Evolutionary conservation across 2,888 invertebrate species (phyloP).

Genomic region (Euproctis similis): DNA sequence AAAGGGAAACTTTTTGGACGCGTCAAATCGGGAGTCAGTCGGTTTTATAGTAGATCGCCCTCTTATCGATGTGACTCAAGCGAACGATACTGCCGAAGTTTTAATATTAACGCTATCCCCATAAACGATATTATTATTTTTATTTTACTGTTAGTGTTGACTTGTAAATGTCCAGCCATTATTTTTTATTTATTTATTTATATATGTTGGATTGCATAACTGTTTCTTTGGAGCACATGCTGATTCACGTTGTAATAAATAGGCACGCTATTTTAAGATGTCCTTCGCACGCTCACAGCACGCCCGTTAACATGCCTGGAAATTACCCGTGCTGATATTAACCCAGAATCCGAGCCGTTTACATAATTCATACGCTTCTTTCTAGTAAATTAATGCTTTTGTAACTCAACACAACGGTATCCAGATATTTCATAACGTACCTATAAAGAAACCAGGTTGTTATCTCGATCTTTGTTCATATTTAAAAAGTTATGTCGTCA

Average conservation of each 20-base stretch:
- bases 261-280: constrained; percentile 62
- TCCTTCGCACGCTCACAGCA: constrained; percentile 63
- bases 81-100: constrained; percentile 33
- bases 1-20: constrained; percentile 37
- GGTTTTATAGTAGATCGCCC: constrained; percentile 31
- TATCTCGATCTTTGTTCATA: constrained; percentile 13
- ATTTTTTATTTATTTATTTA: constrained; percentile 31
- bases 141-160: constrained; percentile 29
- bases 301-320: constrained; percentile 55
- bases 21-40: constrained; percentile 43
- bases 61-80: constrained; percentile 31
- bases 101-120: constrained; percentile 36
- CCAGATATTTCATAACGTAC: constrained; percentile 9
- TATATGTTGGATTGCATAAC: constrained; percentile 28
- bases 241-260: constrained; percentile 59
- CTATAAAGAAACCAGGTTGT: constrained; percentile 28
- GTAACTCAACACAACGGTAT: too few species aligned
- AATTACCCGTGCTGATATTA: constrained; percentile 52
- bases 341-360: constrained; percentile 44
- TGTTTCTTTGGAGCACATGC: constrained; percentile 38
- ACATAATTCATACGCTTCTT: constrained; percentile 35
- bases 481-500: too few species aligned
- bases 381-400: too few species aligned
- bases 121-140: constrained; percentile 34
- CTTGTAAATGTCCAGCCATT: constrained; percentile 27